Percentiles rank a stretch among this genome's conserved stretches.
Conservation (phyloP, 2,888 invertebrate genomes). For the Eledone cirrhosa region DNA sequence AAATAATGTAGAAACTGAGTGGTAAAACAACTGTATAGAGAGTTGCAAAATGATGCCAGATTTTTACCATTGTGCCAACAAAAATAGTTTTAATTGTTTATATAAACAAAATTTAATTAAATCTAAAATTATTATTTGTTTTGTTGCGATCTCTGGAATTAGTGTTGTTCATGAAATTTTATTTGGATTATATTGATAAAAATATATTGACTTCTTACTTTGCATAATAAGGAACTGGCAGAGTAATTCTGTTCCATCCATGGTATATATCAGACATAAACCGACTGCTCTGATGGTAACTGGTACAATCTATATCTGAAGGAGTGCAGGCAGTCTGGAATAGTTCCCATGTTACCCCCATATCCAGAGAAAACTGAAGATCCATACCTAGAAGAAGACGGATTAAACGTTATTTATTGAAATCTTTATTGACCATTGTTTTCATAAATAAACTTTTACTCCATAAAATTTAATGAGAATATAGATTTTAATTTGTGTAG, state of each 20-base stretch:
- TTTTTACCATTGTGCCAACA: too few species aligned
- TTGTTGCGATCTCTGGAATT: too few species aligned
- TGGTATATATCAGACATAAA: slow-evolving; percentile 58
- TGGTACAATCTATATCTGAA: slow-evolving; percentile 59
- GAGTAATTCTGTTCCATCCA: slow-evolving; percentile 60
- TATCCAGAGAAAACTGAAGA: slow-evolving; percentile 65
- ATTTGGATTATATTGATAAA: background rate
- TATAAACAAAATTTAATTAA: too few species aligned
- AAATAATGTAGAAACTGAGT: too few species aligned
- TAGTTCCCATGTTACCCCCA: slow-evolving; percentile 66
- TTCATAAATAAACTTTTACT: background rate
- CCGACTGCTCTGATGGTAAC: slow-evolving; percentile 49
- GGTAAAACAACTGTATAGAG: too few species aligned
- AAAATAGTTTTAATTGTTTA: too few species aligned
- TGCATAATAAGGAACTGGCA: slow-evolving; percentile 60
- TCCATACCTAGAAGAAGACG: slow-evolving; percentile 51
- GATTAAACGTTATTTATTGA: background rate
- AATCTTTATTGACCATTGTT: too few species aligned
- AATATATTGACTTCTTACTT: slow-evolving; percentile 45
- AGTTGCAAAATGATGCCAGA: too few species aligned
- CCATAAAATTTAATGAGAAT: background rate
- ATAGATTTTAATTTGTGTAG: too few species aligned
- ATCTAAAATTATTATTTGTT: too few species aligned
- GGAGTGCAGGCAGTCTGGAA: slow-evolving; percentile 61
- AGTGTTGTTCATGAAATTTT: too few species aligned